These are phyloP conservation scores for Mico argentatus DNA, from an alignment of 2,797 vertebrate species.

Conservation along the genomic window DNA sequence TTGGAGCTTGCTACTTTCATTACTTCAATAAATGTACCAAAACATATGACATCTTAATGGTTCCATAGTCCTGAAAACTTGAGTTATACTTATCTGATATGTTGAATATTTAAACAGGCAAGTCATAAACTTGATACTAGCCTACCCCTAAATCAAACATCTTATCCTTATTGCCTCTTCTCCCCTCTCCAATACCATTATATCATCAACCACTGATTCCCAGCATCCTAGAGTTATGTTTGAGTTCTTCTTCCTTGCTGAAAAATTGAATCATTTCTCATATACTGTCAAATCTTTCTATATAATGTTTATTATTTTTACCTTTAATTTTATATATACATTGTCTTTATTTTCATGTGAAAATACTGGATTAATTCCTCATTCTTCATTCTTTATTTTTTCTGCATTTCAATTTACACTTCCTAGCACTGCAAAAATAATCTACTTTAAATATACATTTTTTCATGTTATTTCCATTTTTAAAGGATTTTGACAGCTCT, in stretches of 20 bases:
- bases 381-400: not conserved
- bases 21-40: not conserved
- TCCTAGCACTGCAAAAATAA: not conserved
- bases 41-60: not conserved
- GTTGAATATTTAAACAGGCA: not conserved
- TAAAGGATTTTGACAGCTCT: not conserved
- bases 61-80: not conserved
- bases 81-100: not conserved
- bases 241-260: not conserved
- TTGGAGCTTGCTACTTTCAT: not conserved
- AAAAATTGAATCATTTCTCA: not conserved
- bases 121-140: not conserved
- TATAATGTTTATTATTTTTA: not conserved
- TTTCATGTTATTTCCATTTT: not conserved
- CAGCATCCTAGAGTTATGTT: not conserved
- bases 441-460: not conserved
- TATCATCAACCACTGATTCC: not conserved
- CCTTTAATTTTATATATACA: not conserved
- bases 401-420: not conserved
- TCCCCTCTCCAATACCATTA: not conserved
- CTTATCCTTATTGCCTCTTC: not conserved
- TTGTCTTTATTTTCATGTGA: not conserved
- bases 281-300: not conserved
- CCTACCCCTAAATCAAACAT: not conserved
- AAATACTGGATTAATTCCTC: not conserved